These are phyloP conservation scores for Desmophyllum pertusum DNA, from an alignment of 92 coral and sea anemone genomes.

Conservation along the genomic window DNA sequence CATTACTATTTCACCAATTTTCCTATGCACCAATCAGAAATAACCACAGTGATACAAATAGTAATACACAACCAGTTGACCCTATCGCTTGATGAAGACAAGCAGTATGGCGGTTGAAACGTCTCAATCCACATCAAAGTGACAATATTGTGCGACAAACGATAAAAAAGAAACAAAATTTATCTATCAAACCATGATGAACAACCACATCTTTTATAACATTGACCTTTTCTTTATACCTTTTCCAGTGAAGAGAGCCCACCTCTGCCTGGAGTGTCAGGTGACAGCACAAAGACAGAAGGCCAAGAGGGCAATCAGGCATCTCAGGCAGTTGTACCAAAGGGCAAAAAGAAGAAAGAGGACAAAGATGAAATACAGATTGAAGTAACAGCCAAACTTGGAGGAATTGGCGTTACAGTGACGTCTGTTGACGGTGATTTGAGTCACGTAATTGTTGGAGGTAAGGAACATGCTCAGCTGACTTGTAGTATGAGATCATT, in stretches of 20 bases:
- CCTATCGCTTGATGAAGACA: too few relatives aligned
- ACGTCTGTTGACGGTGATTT: conserved; percentile 81
- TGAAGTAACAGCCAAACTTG: conserved; percentile 83
- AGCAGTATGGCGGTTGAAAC: too few relatives aligned
- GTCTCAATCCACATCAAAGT: not conserved
- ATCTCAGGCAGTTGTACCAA: not conserved
- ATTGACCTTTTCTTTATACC: not conserved
- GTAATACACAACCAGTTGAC: too few relatives aligned
- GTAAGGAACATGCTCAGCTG: conserved; percentile 29
- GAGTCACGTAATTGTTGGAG: conserved; percentile 83
- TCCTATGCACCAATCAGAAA: too few relatives aligned
- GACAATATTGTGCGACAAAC: too few relatives aligned
- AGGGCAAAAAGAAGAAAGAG: conserved; percentile 46
- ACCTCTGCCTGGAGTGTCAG: not conserved
- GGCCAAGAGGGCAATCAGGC: not conserved
- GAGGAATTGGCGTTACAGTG: conserved; percentile 80
- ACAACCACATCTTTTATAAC: too few relatives aligned
- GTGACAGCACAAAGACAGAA: not conserved
- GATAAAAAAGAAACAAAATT: too few relatives aligned
- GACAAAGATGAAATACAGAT: conserved; percentile 66
- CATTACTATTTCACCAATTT: too few relatives aligned
- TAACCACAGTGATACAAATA: too few relatives aligned
- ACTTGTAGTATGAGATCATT: not conserved
- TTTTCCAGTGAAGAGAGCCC: conserved; percentile 32
- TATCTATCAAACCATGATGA: too few relatives aligned